A percentile compares a stretch with the other conserved stretches of the same genome.
Evolutionary conservation across 1,140 invertebrate species (phyloP).

Genomic region (Cotesia glomerata): DNA sequence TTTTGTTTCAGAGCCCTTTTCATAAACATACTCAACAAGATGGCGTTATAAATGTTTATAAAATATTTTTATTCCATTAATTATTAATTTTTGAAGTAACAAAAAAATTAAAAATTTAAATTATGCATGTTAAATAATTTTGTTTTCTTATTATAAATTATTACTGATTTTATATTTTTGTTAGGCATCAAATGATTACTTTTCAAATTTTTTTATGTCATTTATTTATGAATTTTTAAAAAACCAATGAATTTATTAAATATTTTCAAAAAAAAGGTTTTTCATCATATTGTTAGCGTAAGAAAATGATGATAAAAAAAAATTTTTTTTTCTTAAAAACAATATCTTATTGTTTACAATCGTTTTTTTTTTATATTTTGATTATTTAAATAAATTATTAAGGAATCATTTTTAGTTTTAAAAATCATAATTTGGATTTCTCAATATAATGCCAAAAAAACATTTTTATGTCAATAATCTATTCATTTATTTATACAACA

Average conservation of each 20-base stretch:
- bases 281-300: not conserved
- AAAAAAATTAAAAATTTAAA: not conserved
- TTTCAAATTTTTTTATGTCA: too few species aligned
- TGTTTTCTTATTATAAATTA: not conserved
- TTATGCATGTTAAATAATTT: not conserved
- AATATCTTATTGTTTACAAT: not conserved
- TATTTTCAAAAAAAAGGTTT: not conserved
- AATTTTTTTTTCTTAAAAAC: not conserved
- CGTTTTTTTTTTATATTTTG: not conserved
- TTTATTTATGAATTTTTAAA: too few species aligned
- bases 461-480: not conserved
- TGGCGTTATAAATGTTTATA: too few species aligned
- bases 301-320: not conserved
- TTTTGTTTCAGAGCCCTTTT: too few species aligned
- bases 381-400: not conserved
- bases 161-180: not conserved
- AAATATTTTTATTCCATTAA: too few species aligned
- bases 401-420: not conserved
- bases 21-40: too few species aligned
- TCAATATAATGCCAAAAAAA: not conserved
- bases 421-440: not conserved
- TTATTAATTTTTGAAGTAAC: too few species aligned
- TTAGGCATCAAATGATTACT: too few species aligned
- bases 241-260: not conserved
- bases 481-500: not conserved